These are phyloP conservation scores for Xanthia togata DNA, from an alignment of 2,888 invertebrate genomes.

Conservation along the genomic window DNA sequence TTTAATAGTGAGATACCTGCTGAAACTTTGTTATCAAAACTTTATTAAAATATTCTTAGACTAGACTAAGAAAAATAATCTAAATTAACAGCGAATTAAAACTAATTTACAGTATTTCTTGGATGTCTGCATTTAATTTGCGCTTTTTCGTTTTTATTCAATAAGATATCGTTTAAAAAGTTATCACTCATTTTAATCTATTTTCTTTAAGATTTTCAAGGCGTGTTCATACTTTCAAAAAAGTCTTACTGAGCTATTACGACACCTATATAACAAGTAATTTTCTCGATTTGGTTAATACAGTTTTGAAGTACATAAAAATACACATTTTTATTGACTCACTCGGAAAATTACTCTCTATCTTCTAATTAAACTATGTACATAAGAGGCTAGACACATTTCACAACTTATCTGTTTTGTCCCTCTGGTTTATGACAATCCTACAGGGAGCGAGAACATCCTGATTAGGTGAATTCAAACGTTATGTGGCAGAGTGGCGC, in stretches of 20 bases:
- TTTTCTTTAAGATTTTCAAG: background rate
- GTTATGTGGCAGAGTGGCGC: background rate
- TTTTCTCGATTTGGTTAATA: background rate
- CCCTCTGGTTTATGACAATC: constrained; percentile 8
- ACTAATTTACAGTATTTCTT: constrained; percentile 16
- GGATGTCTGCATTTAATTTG: constrained; percentile 18
- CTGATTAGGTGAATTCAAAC: constrained; percentile 1
- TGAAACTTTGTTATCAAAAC: constrained; percentile 3
- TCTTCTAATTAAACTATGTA: background rate
- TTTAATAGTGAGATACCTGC: constrained; percentile 14
- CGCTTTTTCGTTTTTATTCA: background rate
- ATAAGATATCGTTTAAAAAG: constrained; percentile 14
- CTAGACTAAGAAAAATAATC: constrained; percentile 20
- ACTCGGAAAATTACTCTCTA: background rate
- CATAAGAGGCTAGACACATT: background rate
- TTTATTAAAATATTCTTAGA: constrained; percentile 1
- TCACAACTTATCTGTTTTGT: constrained; percentile 7
- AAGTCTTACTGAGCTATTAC: too few relatives aligned
- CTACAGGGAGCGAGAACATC: background rate
- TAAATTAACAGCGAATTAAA: constrained; percentile 39
- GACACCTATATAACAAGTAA: too few relatives aligned
- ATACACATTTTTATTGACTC: background rate
- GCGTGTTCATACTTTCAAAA: background rate
- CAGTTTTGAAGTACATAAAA: too few relatives aligned
- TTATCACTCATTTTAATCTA: background rate